These are phyloP conservation scores for Aromia moschata DNA, from an alignment of 2,888 invertebrate genomes.

Conservation along the genomic window DNA sequence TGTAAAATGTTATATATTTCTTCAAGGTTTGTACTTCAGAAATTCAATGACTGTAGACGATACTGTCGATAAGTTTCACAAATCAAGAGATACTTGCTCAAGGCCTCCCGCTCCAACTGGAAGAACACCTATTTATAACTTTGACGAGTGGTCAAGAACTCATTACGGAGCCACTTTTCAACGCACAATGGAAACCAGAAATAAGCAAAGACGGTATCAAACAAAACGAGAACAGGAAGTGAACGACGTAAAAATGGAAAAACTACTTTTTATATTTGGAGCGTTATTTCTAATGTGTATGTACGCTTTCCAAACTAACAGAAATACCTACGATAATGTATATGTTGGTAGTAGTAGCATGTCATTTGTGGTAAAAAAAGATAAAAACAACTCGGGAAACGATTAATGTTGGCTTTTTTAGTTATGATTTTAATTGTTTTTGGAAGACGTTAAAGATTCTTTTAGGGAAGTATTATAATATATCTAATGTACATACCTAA, in stretches of 20 bases:
- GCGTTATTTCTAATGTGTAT: conserved; percentile 25
- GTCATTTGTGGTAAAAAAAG: not conserved
- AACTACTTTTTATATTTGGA: conserved; percentile 27
- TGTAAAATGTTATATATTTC: no score
- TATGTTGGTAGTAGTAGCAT: not conserved
- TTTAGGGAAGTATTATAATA: not conserved
- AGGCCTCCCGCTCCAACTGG: conserved; percentile 69
- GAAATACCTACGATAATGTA: conserved; percentile 24
- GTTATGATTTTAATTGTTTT: conserved; percentile 2
- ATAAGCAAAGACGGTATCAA: conserved; percentile 29
- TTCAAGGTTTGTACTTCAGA: conserved; percentile 40
- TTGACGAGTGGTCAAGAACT: conserved; percentile 77
- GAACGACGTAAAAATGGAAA: conserved; percentile 29
- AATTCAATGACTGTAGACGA: conserved; percentile 27
- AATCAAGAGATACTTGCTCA: conserved; percentile 67
- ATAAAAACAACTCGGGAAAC: not conserved
- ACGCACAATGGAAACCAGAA: conserved; percentile 47
- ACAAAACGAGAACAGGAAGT: conserved; percentile 11
- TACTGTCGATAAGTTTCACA: conserved; percentile 67
- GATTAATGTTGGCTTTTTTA: not conserved
- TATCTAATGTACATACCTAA: no score
- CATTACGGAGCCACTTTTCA: conserved; percentile 66
- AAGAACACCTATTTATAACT: conserved; percentile 77
- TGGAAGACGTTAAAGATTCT: not conserved
- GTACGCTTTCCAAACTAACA: conserved; percentile 8